Evolutionary conservation across 2,888 invertebrate genomes (phyloP).

Genomic region (Ceriagrion tenellum): DNA sequence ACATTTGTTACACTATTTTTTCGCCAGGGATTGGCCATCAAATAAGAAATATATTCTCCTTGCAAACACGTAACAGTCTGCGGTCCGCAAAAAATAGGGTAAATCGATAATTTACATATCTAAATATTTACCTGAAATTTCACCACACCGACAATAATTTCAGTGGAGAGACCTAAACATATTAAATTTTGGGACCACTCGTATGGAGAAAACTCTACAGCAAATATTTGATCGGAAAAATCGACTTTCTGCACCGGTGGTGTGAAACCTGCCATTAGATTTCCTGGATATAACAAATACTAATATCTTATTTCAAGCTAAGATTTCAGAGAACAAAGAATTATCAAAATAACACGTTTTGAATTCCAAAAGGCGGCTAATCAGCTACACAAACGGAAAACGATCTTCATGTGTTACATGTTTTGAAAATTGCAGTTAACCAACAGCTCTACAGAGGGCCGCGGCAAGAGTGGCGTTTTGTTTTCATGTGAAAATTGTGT

Average conservation of each 20-base stretch:
- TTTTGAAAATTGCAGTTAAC: background rate
- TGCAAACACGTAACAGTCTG: no score
- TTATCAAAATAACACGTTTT: background rate
- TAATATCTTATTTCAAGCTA: background rate
- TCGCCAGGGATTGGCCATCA: no score
- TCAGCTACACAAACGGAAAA: background rate
- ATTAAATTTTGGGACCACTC: slow-evolving; percentile 84
- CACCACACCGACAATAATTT: slow-evolving; percentile 81
- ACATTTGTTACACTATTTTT: no score
- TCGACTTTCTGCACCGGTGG: slow-evolving; percentile 78
- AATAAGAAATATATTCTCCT: no score
- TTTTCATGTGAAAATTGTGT: background rate
- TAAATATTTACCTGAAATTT: slow-evolving; percentile 80
- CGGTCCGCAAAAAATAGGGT: background rate
- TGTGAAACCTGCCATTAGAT: slow-evolving; percentile 55
- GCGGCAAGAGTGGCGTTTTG: slow-evolving; percentile 39
- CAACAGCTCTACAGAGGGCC: background rate
- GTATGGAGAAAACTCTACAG: slow-evolving; percentile 82
- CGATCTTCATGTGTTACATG: background rate
- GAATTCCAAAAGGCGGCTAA: background rate
- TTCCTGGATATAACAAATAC: background rate
- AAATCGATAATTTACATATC: slow-evolving; percentile 55
- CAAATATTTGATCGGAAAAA: slow-evolving; percentile 80
- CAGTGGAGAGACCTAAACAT: slow-evolving; percentile 81
- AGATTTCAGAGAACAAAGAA: background rate